Base-by-base conservation (phyloP, 2,888 invertebrate species). In the Drosophila pullipes region DNA sequence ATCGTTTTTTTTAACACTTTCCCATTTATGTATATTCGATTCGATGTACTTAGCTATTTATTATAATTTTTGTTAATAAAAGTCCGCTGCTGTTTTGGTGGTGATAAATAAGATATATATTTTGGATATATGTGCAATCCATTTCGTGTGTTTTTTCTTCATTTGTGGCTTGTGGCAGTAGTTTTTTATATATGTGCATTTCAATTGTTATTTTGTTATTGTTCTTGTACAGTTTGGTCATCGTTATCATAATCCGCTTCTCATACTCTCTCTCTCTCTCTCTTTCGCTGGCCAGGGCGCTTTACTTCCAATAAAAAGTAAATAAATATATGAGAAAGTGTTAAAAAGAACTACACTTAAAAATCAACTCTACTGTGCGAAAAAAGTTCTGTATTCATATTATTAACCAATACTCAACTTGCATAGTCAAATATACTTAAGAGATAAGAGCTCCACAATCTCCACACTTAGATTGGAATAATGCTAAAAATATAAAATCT, bases 61-160 rank as follows among this genome's bases (percentile, higher is more conserved):
- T 78, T 83, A 69, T 61, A 68, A 66, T 55, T 69, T 70, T 76
- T 89, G 89, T 84, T 89, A 84, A 84, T 84, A 84, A 83, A 47
- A 84, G 76, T 35, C 57, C 58, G 52, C 59, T 62, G 60, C 54
- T 65, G 64, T 37, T 69, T 49, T 50, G 69, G 67, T 33, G 74
- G 54, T 59, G 33, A 58, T 73, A 66, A 73, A 67, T 66, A 71
- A 75, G 69, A 49, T 67, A 78, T 58, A 16, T 47, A 47, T 16
- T 47, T 75, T 62, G 62, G 71, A 75, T 39, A 67, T 62, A 69
- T 67, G 64, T 73, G 64, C 63, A 69, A 80, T 63, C 37, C 76
- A 77, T 78, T 68, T 52, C 37, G 77, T 81, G 31, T 71, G 68
- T 78, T 72, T 50, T 64, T 65, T 57, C 39, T 61, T 44, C 47